Evolutionary conservation across 2,797 vertebrate species (phyloP).

Genomic region (Melanotaenia boesemani): DNA sequence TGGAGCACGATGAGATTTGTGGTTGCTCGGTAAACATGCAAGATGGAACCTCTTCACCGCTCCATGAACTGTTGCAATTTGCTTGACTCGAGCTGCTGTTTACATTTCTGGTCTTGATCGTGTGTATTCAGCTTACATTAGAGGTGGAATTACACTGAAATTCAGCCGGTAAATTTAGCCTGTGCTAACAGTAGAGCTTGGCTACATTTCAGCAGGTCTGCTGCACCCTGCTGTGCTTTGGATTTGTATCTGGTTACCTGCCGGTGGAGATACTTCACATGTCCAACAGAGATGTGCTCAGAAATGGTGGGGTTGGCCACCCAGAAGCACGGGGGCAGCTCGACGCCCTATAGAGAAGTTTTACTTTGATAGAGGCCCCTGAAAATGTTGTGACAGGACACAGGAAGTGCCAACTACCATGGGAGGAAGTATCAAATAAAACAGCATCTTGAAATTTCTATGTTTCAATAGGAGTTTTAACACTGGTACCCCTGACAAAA

Average conservation of each 20-base stretch:
- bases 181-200: conserved; percentile 50
- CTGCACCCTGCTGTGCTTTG: conserved; percentile 53
- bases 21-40: conserved; percentile 62
- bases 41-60: conserved; percentile 51
- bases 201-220: conserved; percentile 59
- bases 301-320: conserved; percentile 72
- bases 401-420: conserved; percentile 77
- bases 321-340: conserved; percentile 69
- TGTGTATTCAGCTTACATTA: conserved; percentile 30
- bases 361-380: conserved; percentile 74
- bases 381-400: conserved; percentile 79
- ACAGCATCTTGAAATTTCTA: conserved; percentile 42
- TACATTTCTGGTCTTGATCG: conserved; percentile 18
- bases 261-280: conserved; percentile 56
- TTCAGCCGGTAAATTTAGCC: conserved; percentile 43
- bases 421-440: conserved; percentile 87
- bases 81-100: conserved; percentile 34
- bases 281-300: conserved; percentile 70
- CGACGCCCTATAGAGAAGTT: conserved; percentile 50
- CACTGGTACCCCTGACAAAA: conserved; percentile 61
- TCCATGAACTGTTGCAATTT: conserved; percentile 42
- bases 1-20: conserved; percentile 42
- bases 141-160: conserved; percentile 18
- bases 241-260: conserved; percentile 74
- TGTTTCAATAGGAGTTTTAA: conserved; percentile 51